Conservation (phyloP, 2,113 vertebrate species). For the Tapirus terrestris region DNA sequence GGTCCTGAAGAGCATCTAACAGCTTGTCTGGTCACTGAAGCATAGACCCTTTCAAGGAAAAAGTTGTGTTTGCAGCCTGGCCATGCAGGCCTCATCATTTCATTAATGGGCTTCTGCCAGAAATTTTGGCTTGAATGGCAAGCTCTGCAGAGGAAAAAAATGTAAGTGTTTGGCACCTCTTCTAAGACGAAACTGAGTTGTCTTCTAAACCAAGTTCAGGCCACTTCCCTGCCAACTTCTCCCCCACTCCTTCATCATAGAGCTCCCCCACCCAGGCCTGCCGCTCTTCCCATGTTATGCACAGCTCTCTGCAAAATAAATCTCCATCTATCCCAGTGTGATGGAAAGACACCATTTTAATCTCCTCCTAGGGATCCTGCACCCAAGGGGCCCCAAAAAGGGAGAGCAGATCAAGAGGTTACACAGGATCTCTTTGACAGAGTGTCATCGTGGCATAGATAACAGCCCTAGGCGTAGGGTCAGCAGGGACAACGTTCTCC, state of each 20-base stretch:
- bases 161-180: constrained; percentile 47
- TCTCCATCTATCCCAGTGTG: constrained; percentile 73
- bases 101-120: constrained; percentile 58
- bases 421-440: constrained; percentile 88
- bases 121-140: constrained; percentile 59
- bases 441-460: constrained; percentile 90
- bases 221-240: background rate
- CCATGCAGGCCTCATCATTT: constrained; percentile 66
- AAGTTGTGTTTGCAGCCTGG: constrained; percentile 58
- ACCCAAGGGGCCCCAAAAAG: constrained; percentile 78
- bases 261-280: background rate
- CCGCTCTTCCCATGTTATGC: constrained; percentile 20
- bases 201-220: background rate
- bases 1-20: constrained; percentile 68
- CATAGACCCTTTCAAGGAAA: constrained; percentile 49
- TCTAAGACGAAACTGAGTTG: constrained; percentile 9
- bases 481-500: constrained; percentile 65
- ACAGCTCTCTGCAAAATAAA: constrained; percentile 55
- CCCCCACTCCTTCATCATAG: background rate
- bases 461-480: constrained; percentile 90
- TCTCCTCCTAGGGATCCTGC: constrained; percentile 80
- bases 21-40: constrained; percentile 77
- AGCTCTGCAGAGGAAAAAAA: constrained; percentile 57
- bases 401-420: constrained; percentile 81
- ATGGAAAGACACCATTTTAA: constrained; percentile 80